Conservation (phyloP, 2,797 vertebrate genomes). For the Rallus crepitans region DNA sequence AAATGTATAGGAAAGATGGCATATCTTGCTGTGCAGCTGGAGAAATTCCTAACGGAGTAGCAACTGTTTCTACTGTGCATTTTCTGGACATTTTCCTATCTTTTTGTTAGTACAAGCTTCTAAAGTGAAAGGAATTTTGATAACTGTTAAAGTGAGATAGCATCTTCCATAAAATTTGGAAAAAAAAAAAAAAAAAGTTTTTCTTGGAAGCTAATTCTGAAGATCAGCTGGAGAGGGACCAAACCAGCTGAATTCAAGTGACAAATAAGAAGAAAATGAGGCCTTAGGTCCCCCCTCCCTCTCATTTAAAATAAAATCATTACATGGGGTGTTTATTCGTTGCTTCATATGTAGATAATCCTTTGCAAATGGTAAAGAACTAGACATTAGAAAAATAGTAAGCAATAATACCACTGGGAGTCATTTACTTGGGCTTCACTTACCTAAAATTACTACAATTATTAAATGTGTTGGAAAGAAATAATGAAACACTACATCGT, state of each 20-base stretch:
- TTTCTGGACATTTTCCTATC: not conserved
- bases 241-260: not conserved
- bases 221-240: not conserved
- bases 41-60: not conserved
- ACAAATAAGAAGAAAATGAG: slow-evolving; percentile 12
- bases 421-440: slow-evolving; percentile 18
- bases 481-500: slow-evolving; percentile 20
- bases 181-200: not conserved
- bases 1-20: not conserved
- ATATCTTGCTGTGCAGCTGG: not conserved
- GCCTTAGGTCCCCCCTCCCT: not conserved
- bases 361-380: slow-evolving; percentile 29
- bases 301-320: not conserved
- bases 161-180: not conserved
- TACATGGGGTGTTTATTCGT: not conserved
- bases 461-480: slow-evolving; percentile 58
- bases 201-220: not conserved
- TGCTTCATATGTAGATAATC: slow-evolving; percentile 42
- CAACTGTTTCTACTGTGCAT: not conserved
- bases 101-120: not conserved
- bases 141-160: not conserved
- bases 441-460: slow-evolving; percentile 61
- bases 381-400: slow-evolving; percentile 58
- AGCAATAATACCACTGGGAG: slow-evolving; percentile 26
- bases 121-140: not conserved